phyloP scores from a whole-genome alignment of 2,113 vertebrate species.

The Bufo bufo region DNA sequence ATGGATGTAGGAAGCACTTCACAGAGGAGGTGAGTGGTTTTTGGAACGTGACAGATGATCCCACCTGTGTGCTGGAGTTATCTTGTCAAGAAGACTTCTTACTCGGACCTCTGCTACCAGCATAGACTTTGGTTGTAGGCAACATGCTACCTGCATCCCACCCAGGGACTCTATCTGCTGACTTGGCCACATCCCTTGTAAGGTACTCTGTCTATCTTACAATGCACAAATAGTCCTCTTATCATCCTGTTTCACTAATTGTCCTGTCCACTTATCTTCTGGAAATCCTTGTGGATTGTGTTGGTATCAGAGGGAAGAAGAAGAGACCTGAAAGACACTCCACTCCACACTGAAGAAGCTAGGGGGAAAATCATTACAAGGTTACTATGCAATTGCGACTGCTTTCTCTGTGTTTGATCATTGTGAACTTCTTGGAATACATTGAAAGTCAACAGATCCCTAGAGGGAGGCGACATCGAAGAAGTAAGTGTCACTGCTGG shows the following conservation, averaged over 20 bases:
- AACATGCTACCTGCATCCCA: constrained; percentile 66
- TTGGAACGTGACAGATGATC: constrained; percentile 54
- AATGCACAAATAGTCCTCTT: constrained; percentile 61
- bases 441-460: constrained; percentile 93
- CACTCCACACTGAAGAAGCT: constrained; percentile 65
- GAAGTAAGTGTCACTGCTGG: constrained; percentile 83
- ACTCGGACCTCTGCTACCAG: not conserved
- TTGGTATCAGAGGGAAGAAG: constrained; percentile 22
- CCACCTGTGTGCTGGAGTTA: constrained; percentile 57
- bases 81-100: constrained; percentile 13
- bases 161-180: constrained; percentile 53
- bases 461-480: constrained; percentile 90
- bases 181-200: constrained; percentile 32
- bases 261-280: constrained; percentile 15
- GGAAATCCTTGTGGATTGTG: constrained; percentile 47
- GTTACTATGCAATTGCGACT: constrained; percentile 99
- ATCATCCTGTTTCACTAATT: constrained; percentile 17
- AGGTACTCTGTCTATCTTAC: constrained; percentile 59
- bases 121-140: constrained; percentile 43
- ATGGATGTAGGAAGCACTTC: constrained; percentile 37
- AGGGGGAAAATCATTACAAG: constrained; percentile 83
- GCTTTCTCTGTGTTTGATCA: constrained; percentile 95
- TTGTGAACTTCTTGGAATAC: constrained; percentile 98
- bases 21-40: constrained; percentile 37
- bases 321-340: constrained; percentile 30